phyloP scores from a whole-genome alignment of 2,888 invertebrate species.

The Atherix ibis region DNA sequence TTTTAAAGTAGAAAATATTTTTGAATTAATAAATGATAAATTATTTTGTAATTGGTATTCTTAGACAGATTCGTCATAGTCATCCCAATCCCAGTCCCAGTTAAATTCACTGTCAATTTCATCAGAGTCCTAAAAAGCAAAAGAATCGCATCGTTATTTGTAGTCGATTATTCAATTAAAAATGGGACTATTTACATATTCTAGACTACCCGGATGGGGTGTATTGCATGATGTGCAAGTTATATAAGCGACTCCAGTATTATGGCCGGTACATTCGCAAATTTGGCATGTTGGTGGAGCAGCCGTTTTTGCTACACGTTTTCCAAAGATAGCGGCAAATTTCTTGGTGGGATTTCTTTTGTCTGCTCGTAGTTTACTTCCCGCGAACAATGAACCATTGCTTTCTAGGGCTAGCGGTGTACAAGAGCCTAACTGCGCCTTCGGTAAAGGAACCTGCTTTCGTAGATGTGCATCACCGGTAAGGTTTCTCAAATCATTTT shows the following conservation, averaged over 20 bases:
- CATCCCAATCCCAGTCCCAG: constrained; percentile 10
- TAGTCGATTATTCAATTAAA: too few relatives aligned
- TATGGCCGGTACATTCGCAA: constrained; percentile 53
- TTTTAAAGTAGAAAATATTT: too few relatives aligned
- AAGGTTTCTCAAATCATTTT: constrained; percentile 52
- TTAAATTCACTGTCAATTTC: constrained; percentile 7
- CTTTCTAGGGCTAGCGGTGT: constrained; percentile 69
- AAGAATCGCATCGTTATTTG: background rate
- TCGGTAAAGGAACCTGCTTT: constrained; percentile 58
- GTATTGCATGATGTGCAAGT: constrained; percentile 43
- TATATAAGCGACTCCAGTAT: constrained; percentile 47
- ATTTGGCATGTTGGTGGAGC: constrained; percentile 42
- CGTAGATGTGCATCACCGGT: constrained; percentile 56
- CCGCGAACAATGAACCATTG: constrained; percentile 54
- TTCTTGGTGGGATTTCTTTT: constrained; percentile 42
- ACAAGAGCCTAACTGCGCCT: constrained; percentile 57
- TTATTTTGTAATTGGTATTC: too few relatives aligned
- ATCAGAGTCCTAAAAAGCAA: constrained; percentile 9
- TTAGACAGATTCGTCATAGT: constrained; percentile 11
- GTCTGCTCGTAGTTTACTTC: constrained; percentile 40
- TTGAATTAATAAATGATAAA: too few relatives aligned
- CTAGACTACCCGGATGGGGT: constrained; percentile 33
- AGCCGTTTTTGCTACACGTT: constrained; percentile 47
- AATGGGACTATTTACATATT: constrained; percentile 38
- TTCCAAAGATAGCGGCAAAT: constrained; percentile 48